Base-by-base conservation (phyloP, 1,140 invertebrate species). In the Ostrea edulis region DNA sequence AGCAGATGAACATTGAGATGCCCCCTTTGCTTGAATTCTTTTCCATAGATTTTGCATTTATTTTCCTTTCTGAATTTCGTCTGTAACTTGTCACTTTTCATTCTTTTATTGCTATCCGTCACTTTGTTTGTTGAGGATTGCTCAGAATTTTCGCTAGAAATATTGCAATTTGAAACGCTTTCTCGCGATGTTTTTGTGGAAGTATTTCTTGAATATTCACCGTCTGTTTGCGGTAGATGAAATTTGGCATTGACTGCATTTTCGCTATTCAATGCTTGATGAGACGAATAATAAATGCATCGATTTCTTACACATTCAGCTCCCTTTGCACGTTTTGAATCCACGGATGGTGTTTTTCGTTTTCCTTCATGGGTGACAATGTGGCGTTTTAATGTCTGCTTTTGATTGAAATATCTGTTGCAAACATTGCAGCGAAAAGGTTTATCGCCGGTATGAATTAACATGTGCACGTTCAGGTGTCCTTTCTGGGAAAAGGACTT, bases 401-500 rank as follows among this genome's bases (percentile, higher is more conserved):
- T 77, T 77, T 77, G 68, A 25, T 77, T 77, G 35, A 77, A 77
- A 35, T 29, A 29, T 77, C 68, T 77, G 29, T 77, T 77, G 68
- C 98, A 98, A 92, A 97, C 97, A 17, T 97, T 96, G 82, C 93
- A 93, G 12, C 82, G 81, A 85, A 93, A 93, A 0, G 93, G 93
- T 12, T 90, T 84, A 62, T 92, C 93, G 20, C 93, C 93, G 5
- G 93, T 93, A 86, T 93, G 93, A 29, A 90, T 91, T 29, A 92
- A 85, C 29, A 90, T 89, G 86, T 93, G 92, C 14, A 90, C 90
- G 17, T 90, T 89, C 9, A 93, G 84, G 51, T 90, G 86, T 55
- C 93, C 93, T 53, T 92, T 90, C 71, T 94, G 94, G 44, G 96
- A 93, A 90, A 98, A 98, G 93, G 97, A 97, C 68, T 97, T 96